Conservation (phyloP, 1,140 invertebrate genomes). For the Manduca sexta region DNA sequence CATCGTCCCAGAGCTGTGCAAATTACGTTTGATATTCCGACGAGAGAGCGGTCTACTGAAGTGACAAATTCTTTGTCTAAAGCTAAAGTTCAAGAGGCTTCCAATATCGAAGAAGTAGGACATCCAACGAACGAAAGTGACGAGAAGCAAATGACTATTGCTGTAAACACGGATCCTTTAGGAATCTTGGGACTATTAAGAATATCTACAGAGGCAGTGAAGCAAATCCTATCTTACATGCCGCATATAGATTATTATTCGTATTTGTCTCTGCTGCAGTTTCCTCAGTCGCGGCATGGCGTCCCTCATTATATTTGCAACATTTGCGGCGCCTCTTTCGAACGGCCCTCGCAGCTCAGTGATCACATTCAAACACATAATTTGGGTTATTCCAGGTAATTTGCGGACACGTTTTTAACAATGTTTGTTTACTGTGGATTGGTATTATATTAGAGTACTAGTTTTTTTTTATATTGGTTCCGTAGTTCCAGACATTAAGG, state of each 20-base stretch:
- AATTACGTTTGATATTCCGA: slow-evolving; percentile 35
- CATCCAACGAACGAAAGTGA: slow-evolving; percentile 7
- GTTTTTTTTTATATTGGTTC: too few species aligned
- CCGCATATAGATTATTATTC: slow-evolving; percentile 34
- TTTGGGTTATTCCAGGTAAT: slow-evolving; percentile 39
- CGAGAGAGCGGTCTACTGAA: slow-evolving; percentile 40
- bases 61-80: slow-evolving; percentile 37
- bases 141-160: slow-evolving; percentile 28
- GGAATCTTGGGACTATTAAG: slow-evolving; percentile 37
- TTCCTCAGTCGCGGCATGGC: slow-evolving; percentile 11
- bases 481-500: too few species aligned
- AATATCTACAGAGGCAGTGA: slow-evolving; percentile 42
- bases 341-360: slow-evolving; percentile 36
- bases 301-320: slow-evolving; percentile 38
- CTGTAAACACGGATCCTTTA: slow-evolving; percentile 54
- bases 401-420: background rate
- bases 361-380: slow-evolving; percentile 47
- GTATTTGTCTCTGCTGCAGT: slow-evolving; percentile 30
- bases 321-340: slow-evolving; percentile 46
- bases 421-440: too few species aligned
- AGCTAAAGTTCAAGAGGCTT: slow-evolving; percentile 1
- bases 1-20: slow-evolving; percentile 19
- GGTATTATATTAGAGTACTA: too few species aligned
- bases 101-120: slow-evolving; percentile 13
- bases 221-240: slow-evolving; percentile 37